A percentile compares a stretch with the other conserved stretches of the same genome.
Evolutionary conservation across 2,797 vertebrate genomes (phyloP).

Genomic region (Gadopsis bispinosus): DNA sequence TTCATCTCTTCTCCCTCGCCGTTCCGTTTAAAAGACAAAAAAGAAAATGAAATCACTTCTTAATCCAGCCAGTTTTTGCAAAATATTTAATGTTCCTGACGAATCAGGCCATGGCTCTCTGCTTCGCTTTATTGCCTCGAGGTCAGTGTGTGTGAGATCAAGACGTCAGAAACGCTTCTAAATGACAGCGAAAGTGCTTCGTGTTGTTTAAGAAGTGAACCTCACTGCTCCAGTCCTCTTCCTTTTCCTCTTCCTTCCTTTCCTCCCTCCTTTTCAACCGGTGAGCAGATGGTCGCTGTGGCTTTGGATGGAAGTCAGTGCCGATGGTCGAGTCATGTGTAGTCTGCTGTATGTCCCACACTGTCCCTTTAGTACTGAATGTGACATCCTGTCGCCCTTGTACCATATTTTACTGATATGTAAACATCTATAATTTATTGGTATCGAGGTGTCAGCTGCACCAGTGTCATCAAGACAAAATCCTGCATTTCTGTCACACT

Average conservation of each 20-base stretch:
- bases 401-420: slow-evolving; percentile 63
- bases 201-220: slow-evolving; percentile 11
- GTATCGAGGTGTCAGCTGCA: background rate
- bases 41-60: slow-evolving; percentile 4
- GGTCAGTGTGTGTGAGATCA: slow-evolving; percentile 23
- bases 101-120: background rate
- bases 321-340: slow-evolving; percentile 7
- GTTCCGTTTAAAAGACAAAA: no score
- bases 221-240: background rate
- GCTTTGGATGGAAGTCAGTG: slow-evolving; percentile 60
- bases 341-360: slow-evolving; percentile 35
- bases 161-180: background rate
- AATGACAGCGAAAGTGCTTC: slow-evolving; percentile 16
- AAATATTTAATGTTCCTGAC: slow-evolving; percentile 53
- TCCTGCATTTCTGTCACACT: background rate
- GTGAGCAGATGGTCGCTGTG: slow-evolving; percentile 64
- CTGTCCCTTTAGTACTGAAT: slow-evolving; percentile 34
- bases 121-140: background rate
- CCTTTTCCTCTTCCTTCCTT: no score
- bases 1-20: slow-evolving; percentile 19
- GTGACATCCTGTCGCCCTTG: slow-evolving; percentile 62
- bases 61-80: slow-evolving; percentile 14
- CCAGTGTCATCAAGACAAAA: background rate
- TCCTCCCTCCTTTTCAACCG: background rate
- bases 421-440: slow-evolving; percentile 16